These are phyloP conservation scores for Chrysogorgia sp. DNA, from an alignment of 92 coral and sea anemone genomes.

Conservation along the genomic window DNA sequence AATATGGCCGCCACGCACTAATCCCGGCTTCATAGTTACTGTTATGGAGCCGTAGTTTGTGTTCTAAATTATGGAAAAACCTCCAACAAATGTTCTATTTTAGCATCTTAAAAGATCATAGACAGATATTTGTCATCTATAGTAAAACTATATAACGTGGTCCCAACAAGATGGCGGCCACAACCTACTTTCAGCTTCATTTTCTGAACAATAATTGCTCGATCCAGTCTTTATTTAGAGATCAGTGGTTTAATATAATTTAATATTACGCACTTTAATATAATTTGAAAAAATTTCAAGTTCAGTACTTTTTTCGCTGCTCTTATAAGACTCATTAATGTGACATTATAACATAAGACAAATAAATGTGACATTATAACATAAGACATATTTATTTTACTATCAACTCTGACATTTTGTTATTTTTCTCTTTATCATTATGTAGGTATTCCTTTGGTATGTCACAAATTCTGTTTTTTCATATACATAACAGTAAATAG, in stretches of 20 bases:
- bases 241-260: no score
- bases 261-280: not conserved
- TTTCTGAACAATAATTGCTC: no score
- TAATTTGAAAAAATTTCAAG: not conserved
- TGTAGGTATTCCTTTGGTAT: constrained; percentile 94
- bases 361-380: not conserved
- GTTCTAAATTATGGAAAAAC: no score
- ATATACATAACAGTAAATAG: not conserved
- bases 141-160: not conserved
- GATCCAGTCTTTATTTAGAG: no score
- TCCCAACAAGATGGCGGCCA: no score
- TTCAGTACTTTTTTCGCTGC: not conserved
- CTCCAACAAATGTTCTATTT: no score
- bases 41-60: no score
- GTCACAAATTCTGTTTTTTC: constrained; percentile 18
- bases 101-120: no score
- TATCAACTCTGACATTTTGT: not conserved
- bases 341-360: not conserved
- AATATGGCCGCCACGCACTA: no score
- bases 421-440: constrained; percentile 13
- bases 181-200: no score
- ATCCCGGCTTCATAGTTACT: no score
- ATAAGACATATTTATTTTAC: not conserved
- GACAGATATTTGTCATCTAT: no score
- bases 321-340: not conserved